These are phyloP conservation scores for Xiphophorus maculatus DNA, from an alignment of 2,113 vertebrate genomes.

Conservation along the genomic window DNA sequence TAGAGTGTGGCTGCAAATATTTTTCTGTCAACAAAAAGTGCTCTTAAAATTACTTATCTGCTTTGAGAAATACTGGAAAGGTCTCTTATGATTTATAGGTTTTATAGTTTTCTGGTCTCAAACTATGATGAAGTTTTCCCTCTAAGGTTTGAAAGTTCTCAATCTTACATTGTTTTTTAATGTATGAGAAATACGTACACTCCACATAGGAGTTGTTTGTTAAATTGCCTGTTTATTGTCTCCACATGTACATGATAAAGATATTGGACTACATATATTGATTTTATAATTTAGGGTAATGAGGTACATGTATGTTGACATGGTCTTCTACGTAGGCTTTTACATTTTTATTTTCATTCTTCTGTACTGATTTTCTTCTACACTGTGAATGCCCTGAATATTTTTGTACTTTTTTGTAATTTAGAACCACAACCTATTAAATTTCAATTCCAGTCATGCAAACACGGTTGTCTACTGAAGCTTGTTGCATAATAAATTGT, in stretches of 20 bases:
- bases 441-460: neutral
- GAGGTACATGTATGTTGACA: neutral
- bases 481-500: neutral
- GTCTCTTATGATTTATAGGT: neutral
- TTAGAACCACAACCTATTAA: neutral
- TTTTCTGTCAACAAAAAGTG: neutral
- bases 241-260: neutral
- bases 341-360: neutral
- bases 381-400: neutral
- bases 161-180: neutral
- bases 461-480: neutral
- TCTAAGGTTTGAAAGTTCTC: neutral
- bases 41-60: neutral
- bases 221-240: neutral
- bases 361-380: neutral
- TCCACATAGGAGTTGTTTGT: neutral
- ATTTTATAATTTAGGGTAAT: neutral
- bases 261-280: neutral
- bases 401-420: neutral
- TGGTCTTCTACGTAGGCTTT: neutral
- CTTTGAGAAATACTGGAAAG: neutral
- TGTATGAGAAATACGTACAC: neutral
- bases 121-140: neutral
- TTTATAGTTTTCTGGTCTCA: neutral
- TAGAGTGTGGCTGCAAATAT: neutral